These are phyloP conservation scores for Tenthredo amoena DNA, from an alignment of 2,888 invertebrate genomes.

Conservation along the genomic window DNA sequence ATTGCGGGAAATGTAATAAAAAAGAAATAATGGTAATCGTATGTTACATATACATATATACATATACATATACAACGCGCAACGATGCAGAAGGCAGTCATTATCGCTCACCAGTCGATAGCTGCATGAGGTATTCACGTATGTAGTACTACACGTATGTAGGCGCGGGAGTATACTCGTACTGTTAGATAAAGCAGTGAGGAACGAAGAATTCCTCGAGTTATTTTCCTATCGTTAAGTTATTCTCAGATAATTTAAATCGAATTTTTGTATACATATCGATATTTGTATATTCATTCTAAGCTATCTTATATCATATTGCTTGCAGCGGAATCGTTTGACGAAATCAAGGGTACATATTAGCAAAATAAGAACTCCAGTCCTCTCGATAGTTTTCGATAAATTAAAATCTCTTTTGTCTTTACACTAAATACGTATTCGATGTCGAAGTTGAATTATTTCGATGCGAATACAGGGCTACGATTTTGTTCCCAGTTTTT, in stretches of 20 bases:
- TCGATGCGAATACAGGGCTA: too few relatives aligned
- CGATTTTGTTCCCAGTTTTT: too few relatives aligned
- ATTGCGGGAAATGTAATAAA: not conserved
- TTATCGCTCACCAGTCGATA: not conserved
- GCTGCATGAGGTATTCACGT: not conserved
- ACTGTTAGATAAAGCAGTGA: not conserved
- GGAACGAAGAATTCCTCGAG: not conserved
- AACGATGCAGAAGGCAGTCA: not conserved
- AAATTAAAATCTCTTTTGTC: too few relatives aligned
- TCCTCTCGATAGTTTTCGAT: too few relatives aligned
- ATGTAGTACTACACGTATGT: not conserved
- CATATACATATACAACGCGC: not conserved
- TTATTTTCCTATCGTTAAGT: not conserved
- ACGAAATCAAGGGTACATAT: too few relatives aligned
- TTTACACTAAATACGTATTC: too few relatives aligned
- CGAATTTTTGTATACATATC: too few relatives aligned
- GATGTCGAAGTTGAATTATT: too few relatives aligned
- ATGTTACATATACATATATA: not conserved
- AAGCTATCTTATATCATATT: too few relatives aligned
- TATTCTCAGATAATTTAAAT: not conserved
- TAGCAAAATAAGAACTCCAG: too few relatives aligned
- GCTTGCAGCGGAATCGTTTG: too few relatives aligned
- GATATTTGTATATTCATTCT: too few relatives aligned
- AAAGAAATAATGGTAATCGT: not conserved
- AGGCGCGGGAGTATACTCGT: not conserved